Evolutionary conservation across 2,113 vertebrate species (phyloP).

Genomic region (Lycaon pictus): DNA sequence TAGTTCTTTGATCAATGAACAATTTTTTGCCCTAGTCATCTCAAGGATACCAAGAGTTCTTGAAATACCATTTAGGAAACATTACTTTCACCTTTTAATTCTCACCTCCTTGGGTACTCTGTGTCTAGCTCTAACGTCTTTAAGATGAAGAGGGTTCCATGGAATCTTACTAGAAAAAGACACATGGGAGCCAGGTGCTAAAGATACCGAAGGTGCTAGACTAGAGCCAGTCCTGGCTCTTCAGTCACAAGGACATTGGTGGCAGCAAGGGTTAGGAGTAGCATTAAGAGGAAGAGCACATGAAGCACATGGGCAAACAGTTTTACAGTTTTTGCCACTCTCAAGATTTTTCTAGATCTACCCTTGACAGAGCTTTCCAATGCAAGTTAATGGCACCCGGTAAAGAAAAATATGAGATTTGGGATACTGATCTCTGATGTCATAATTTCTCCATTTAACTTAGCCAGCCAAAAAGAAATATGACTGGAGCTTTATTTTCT

Average conservation of each 20-base stretch:
- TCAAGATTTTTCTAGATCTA: background rate
- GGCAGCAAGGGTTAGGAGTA: background rate
- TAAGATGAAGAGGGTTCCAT: background rate
- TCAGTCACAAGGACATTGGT: background rate
- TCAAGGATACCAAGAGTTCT: slow-evolving; percentile 32
- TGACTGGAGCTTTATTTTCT: slow-evolving; percentile 11
- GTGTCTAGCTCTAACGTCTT: background rate
- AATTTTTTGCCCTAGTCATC: background rate
- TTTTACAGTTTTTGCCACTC: background rate
- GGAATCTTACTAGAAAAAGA: slow-evolving; percentile 6
- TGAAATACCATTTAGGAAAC: background rate
- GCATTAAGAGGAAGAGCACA: background rate
- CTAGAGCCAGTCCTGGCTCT: background rate
- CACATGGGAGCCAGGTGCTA: background rate
- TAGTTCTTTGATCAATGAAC: slow-evolving; percentile 45
- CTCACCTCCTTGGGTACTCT: background rate
- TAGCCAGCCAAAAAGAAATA: slow-evolving; percentile 60
- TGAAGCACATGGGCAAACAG: background rate
- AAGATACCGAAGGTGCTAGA: background rate
- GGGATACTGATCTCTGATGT: slow-evolving; percentile 33
- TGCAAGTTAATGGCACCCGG: background rate
- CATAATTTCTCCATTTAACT: slow-evolving; percentile 51
- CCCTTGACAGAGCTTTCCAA: background rate
- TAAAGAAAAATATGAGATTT: slow-evolving; percentile 28
- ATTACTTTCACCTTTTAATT: slow-evolving; percentile 10